Conservation (phyloP, 2,797 vertebrate genomes). For the Denticeps clupeoides region DNA sequence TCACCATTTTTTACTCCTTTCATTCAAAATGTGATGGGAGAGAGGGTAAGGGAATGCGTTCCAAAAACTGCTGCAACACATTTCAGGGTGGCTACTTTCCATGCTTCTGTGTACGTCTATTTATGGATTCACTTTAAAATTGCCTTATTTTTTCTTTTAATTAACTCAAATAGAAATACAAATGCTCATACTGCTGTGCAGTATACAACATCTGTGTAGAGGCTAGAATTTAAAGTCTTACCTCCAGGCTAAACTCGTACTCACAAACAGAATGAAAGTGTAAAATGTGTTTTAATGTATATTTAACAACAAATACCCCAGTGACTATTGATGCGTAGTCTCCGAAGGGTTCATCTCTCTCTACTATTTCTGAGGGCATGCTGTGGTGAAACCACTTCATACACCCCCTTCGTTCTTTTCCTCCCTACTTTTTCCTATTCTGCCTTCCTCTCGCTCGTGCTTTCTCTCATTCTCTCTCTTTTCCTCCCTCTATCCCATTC, state of each 20-base stretch:
- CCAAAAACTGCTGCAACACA: constrained; percentile 1
- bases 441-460: constrained; percentile 47
- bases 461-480: constrained; percentile 41
- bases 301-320: constrained; percentile 94
- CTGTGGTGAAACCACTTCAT: constrained; percentile 69
- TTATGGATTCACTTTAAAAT: constrained; percentile 54
- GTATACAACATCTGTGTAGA: constrained; percentile 65
- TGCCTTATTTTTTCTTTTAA: constrained; percentile 49
- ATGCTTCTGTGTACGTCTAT: constrained; percentile 35
- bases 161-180: constrained; percentile 60
- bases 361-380: constrained; percentile 65
- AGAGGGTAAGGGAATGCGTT: not conserved
- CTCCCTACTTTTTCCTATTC: constrained; percentile 62
- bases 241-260: constrained; percentile 86
- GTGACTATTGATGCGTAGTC: constrained; percentile 91
- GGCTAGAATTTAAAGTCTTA: constrained; percentile 84
- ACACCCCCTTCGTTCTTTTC: constrained; percentile 50
- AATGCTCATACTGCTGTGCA: constrained; percentile 62
- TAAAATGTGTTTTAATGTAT: constrained; percentile 99
- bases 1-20: too few relatives aligned
- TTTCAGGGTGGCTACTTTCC: constrained; percentile 32
- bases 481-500: constrained; percentile 27
- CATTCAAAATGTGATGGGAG: not conserved
- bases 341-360: constrained; percentile 70
- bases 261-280: constrained; percentile 88